A percentile compares a stretch with the other conserved stretches of the same genome.
These are phyloP conservation scores for Drosophila trichaetosa DNA, from an alignment of 2,888 invertebrate genomes.

Conservation along the genomic window DNA sequence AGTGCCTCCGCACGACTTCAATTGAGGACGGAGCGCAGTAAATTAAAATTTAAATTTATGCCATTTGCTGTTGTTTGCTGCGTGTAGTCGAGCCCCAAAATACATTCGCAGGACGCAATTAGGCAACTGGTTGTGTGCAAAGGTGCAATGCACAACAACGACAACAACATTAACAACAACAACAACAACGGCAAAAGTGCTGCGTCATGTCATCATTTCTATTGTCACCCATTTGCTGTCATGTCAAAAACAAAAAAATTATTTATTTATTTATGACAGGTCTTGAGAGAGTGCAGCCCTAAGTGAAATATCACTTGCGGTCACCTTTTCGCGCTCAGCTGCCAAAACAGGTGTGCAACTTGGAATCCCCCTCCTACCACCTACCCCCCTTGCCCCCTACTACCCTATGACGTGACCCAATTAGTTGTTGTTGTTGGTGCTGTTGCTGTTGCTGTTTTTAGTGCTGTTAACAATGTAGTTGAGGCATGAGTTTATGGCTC, in stretches of 20 bases:
- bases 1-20: constrained; percentile 72
- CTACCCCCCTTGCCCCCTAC: background rate
- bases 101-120: constrained; percentile 68
- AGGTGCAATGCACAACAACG: constrained; percentile 56
- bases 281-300: constrained; percentile 24
- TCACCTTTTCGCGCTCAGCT: constrained; percentile 58
- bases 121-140: constrained; percentile 55
- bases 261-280: constrained; percentile 79
- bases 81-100: constrained; percentile 46
- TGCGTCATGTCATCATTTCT: constrained; percentile 77
- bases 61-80: constrained; percentile 63
- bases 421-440: constrained; percentile 58
- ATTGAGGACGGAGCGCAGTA: constrained; percentile 72
- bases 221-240: constrained; percentile 74
- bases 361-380: background rate
- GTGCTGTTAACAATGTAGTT: constrained; percentile 62
- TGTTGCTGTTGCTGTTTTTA: constrained; percentile 29
- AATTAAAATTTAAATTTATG: constrained; percentile 83
- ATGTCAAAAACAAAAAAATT: constrained; percentile 67
- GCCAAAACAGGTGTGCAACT: constrained; percentile 69
- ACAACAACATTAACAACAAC: background rate
- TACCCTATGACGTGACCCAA: constrained; percentile 64
- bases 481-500: constrained; percentile 71
- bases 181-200: constrained; percentile 13
- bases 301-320: constrained; percentile 77